Evolutionary conservation across 2,113 vertebrate species (phyloP), one percentile per base, ranked within the genome.

Genomic region (Cyanistes caeruleus): DNA sequence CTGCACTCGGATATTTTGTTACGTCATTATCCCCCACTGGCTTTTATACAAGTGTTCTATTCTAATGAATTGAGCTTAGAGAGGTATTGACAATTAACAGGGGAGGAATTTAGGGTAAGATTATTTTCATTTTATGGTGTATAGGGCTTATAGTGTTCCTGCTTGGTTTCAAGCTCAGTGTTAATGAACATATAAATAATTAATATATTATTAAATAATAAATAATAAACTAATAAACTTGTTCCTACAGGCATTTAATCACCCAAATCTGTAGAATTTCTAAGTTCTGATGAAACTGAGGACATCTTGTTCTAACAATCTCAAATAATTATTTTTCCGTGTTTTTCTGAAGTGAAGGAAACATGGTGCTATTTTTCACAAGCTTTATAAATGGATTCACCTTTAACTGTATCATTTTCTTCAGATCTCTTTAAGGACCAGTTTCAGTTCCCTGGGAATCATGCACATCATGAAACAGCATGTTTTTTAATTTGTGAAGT

Each of bases 11-110:
- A 18, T 62, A 28, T 73, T 58, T 25, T 28, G 21, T 92, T 90
- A 58, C 1, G 0, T 65, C 33, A 11, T 67, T 75, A 76, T 41
- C 15, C n/a, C 21, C 11, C 5, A 7, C 0, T 7, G 30, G 13
- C 14, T 82, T 82, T 35, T 65, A 28, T 84, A 55, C 39, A 75
- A 39, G 33, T n/a, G 7, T 59, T 30, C 33, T 78, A 5, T 37
- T 69, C 22, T 18, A 55, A 30, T 44, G 27, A 82, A 59, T 63
- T 41, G 55, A 55, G 17, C 12, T 74, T 74, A 59, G 23, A 37
- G 25, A 63, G 15, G 6, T 28, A 64, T 2, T 56, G 48, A 37
- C 83, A 62, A 81, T 27, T 74, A 87, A 9, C 11, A 22, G 4
- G 8, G 11, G 7, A 58, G 23, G 15, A 77, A 33, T 67, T 78